Conservation (phyloP, 2,888 invertebrate species). For the Helleia helle region DNA sequence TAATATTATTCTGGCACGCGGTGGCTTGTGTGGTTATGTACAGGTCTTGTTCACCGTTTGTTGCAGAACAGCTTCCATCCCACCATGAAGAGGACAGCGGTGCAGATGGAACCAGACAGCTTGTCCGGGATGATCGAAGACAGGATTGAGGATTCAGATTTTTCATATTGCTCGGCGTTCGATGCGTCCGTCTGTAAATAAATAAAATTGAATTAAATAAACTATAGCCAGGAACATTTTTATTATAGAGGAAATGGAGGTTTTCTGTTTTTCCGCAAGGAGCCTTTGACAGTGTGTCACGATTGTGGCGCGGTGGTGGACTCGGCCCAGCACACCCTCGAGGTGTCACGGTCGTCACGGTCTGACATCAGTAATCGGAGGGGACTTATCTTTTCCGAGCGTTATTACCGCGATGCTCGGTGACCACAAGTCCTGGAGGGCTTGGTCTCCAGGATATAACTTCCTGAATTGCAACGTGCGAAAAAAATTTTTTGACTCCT, state of each 20-base stretch:
- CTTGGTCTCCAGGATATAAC: too few species aligned
- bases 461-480: too few species aligned
- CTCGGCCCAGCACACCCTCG: too few species aligned
- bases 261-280: too few species aligned
- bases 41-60: conserved; percentile 59
- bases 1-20: conserved; percentile 21
- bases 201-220: conserved; percentile 14
- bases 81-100: conserved; percentile 76
- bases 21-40: conserved; percentile 10
- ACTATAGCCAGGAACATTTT: neutral
- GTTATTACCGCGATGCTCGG: too few species aligned
- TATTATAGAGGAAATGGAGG: conserved; percentile 2
- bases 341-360: too few species aligned
- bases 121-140: conserved; percentile 73
- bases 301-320: too few species aligned
- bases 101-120: conserved; percentile 73
- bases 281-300: too few species aligned
- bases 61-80: conserved; percentile 76
- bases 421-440: too few species aligned
- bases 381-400: too few species aligned
- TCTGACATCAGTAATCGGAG: too few species aligned
- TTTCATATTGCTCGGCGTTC: conserved; percentile 21
- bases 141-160: conserved; percentile 58
- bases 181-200: conserved; percentile 54
- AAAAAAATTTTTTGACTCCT: too few species aligned